Evolutionary conservation across 2,797 vertebrate genomes (phyloP).

Genomic region (Argyrosomus regius): DNA sequence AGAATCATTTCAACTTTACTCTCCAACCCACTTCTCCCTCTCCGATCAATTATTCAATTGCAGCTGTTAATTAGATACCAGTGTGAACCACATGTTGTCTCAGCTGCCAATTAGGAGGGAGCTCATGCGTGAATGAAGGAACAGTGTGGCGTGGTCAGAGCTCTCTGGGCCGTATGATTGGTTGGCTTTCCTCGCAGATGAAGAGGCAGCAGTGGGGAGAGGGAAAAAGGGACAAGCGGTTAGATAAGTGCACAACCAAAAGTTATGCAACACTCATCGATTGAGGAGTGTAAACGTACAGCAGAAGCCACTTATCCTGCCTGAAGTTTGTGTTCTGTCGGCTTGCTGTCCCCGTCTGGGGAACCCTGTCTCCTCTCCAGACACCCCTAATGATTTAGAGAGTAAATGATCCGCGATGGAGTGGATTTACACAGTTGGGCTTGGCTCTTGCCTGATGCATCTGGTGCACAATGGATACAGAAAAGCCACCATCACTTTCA

Average conservation of each 20-base stretch:
- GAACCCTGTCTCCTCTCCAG: conserved; percentile 62
- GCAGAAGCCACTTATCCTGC: conserved; percentile 75
- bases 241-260: conserved; percentile 68
- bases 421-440: conserved; percentile 44
- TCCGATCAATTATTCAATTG: conserved; percentile 62
- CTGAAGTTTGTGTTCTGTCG: conserved; percentile 66
- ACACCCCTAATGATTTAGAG: conserved; percentile 64
- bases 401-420: conserved; percentile 63
- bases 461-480: conserved; percentile 18
- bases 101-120: conserved; percentile 65
- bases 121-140: conserved; percentile 64
- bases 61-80: conserved; percentile 67
- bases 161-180: conserved; percentile 57
- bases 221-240: conserved; percentile 39
- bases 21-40: conserved; percentile 22
- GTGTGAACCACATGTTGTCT: conserved; percentile 68
- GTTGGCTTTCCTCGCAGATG: conserved; percentile 56
- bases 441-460: conserved; percentile 44
- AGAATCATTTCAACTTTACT: conserved; percentile 11
- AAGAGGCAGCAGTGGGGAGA: conserved; percentile 50
- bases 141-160: conserved; percentile 51
- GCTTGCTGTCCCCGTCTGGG: conserved; percentile 49
- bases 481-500: conserved; percentile 33
- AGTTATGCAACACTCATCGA: conserved; percentile 79
- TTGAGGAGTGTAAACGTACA: conserved; percentile 72